Evolutionary conservation across 2,113 vertebrate species (phyloP).

Genomic region (Dipodomys ordii): DNA sequence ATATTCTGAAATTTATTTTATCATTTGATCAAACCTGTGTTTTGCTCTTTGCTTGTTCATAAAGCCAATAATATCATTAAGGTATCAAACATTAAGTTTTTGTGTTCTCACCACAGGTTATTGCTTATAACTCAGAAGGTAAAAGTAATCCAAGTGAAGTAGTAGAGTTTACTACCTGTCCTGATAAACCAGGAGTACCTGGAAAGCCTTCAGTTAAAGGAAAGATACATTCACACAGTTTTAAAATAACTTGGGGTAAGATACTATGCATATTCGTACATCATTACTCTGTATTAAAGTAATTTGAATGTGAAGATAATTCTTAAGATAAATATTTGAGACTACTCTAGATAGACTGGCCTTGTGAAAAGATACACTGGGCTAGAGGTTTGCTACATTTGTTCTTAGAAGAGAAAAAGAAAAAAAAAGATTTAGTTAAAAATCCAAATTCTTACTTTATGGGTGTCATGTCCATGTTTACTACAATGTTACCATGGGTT

Average conservation of each 20-base stretch:
- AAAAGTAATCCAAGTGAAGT: slow-evolving; percentile 96
- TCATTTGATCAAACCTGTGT: slow-evolving; percentile 5
- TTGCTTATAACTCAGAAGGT: slow-evolving; percentile 97
- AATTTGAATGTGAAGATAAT: slow-evolving; percentile 53
- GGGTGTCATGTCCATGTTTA: neutral
- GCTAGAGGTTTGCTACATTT: neutral
- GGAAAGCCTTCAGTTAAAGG: slow-evolving; percentile 93
- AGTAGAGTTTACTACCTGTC: slow-evolving; percentile 93
- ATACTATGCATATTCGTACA: slow-evolving; percentile 51
- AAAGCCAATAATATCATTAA: neutral
- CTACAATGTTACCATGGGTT: neutral
- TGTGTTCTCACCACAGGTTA: slow-evolving; percentile 89
- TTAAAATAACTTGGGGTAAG: slow-evolving; percentile 96
- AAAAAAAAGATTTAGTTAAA: neutral
- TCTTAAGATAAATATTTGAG: slow-evolving; percentile 39
- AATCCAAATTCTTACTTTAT: neutral
- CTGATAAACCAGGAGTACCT: slow-evolving; percentile 94
- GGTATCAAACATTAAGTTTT: slow-evolving; percentile 32
- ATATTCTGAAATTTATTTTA: neutral
- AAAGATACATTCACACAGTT: slow-evolving; percentile 93
- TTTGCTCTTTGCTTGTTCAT: slow-evolving; percentile 7
- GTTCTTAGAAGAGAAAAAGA: neutral
- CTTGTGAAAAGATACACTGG: neutral
- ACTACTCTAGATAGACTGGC: neutral
- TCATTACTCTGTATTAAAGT: slow-evolving; percentile 49